Base-by-base conservation (phyloP, 2,797 vertebrate genomes). In the Platyrinchus mystaceus region DNA sequence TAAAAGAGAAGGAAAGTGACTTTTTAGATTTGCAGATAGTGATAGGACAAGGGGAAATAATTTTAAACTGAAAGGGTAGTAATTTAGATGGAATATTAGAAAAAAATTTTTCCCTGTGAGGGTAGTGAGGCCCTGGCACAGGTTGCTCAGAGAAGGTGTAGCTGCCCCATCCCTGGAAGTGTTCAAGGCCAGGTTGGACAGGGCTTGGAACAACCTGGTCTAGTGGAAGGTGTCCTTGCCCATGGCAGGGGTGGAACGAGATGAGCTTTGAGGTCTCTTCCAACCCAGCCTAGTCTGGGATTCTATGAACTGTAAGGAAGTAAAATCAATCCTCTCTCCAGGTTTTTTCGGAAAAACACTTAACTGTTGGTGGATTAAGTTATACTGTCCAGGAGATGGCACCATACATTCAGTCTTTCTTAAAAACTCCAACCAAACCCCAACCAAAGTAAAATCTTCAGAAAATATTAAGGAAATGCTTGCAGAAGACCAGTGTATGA, bases 361-460 rank as follows among this genome's bases (percentile, higher is more conserved):
- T 7, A 6, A 6, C 5, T 53, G 20, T 19, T 41, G 36, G 30
- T 64, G 16, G 70, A 23, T 88, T 16, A 37, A 84, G 34, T 74
- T 73, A 2, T 17, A 14, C 36, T 23, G 88, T 41, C 97, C 98
- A 97, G 97, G 91, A 98, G 98, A 98, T 98, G 98, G 97, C 98
- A 97, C 97, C 97, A 94, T 85, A 46, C 89, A 95, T 97, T 97
- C 97, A 98, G 87, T 26, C 84, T 97, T 97, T 37, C 12, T 32
- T 67, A 20, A 49, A 64, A 77, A 77, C 50, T 10, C 0, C 10
- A 46, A 26, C 58, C 58, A n/a, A 41, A 19, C 11, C n/a, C 34
- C 69, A 81, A 7, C 23, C 44, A 7, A 62, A 18, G 46, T 5
- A 41, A 74, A 75, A 23, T 63, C 75, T 62, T 15, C 13, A 12